Percentiles rank a stretch among this genome's conserved stretches.
phyloP scores from a whole-genome alignment of 2,113 vertebrate genomes.

The Anthoscopus minutus region DNA sequence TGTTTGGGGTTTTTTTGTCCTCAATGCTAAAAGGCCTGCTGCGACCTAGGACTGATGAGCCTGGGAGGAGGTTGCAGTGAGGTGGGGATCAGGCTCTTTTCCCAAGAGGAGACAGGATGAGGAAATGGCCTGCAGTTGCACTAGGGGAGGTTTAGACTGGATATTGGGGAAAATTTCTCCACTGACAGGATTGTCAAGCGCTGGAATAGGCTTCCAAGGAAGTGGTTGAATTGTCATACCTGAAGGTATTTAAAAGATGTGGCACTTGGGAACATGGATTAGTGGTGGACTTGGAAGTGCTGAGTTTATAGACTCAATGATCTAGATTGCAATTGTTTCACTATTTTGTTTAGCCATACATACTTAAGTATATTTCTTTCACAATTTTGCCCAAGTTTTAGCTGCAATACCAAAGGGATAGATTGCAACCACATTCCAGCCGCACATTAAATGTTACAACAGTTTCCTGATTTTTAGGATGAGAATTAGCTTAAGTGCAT shows the following conservation, averaged over 20 bases:
- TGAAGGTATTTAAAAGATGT: neutral
- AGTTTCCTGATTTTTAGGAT: neutral
- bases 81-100: neutral
- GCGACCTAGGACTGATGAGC: neutral
- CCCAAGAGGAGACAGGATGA: neutral
- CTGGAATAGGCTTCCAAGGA: neutral
- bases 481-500: neutral
- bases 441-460: accelerated
- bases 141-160: neutral
- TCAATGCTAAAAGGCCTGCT: neutral
- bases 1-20: neutral
- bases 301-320: no score
- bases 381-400: neutral
- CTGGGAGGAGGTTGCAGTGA: accelerated
- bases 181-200: neutral
- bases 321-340: neutral
- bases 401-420: neutral
- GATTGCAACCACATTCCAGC: neutral
- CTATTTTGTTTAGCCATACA: neutral
- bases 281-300: neutral
- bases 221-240: neutral
- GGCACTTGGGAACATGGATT: neutral
- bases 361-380: neutral
- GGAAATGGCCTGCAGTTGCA: neutral
- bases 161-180: neutral